Conservation (phyloP, 1,140 invertebrate species). For the Neuroterus valhalla region DNA sequence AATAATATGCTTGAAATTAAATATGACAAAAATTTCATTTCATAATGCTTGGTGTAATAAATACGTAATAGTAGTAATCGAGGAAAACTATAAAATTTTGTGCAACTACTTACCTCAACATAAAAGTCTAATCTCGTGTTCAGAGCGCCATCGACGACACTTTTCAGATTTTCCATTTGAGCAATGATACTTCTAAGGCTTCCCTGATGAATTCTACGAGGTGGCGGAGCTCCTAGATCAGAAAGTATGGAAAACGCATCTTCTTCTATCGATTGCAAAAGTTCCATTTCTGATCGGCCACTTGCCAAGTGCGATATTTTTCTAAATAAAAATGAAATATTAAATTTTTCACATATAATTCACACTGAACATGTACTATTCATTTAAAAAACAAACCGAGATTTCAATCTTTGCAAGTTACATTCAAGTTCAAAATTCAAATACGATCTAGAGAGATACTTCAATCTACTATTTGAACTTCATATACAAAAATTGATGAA, state of each 20-base stretch:
- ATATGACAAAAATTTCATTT: too few species aligned
- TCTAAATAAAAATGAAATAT: slow-evolving; percentile 47
- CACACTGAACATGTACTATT: not conserved
- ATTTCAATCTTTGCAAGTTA: too few species aligned
- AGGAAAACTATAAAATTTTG: not conserved
- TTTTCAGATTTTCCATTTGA: slow-evolving; percentile 61
- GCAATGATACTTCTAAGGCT: slow-evolving; percentile 54
- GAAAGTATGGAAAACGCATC: slow-evolving; percentile 64
- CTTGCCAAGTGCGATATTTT: slow-evolving; percentile 54
- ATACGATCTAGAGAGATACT: too few species aligned
- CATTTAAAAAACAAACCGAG: not conserved
- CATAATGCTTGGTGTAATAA: not conserved
- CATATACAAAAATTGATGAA: too few species aligned
- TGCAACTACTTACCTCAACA: slow-evolving; percentile 61
- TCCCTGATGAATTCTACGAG: slow-evolving; percentile 62
- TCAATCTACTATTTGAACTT: too few species aligned
- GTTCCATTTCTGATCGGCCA: slow-evolving; percentile 57
- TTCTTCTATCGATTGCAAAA: slow-evolving; percentile 63
- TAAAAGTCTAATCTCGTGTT: slow-evolving; percentile 68
- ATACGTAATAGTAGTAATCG: not conserved
- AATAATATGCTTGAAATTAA: too few species aligned
- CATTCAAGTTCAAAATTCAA: too few species aligned
- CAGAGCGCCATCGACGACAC: slow-evolving; percentile 57
- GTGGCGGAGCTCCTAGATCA: slow-evolving; percentile 62
- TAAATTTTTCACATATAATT: slow-evolving; percentile 12